Base-by-base conservation (phyloP, 2,113 vertebrate species). In the Vidua macroura region DNA sequence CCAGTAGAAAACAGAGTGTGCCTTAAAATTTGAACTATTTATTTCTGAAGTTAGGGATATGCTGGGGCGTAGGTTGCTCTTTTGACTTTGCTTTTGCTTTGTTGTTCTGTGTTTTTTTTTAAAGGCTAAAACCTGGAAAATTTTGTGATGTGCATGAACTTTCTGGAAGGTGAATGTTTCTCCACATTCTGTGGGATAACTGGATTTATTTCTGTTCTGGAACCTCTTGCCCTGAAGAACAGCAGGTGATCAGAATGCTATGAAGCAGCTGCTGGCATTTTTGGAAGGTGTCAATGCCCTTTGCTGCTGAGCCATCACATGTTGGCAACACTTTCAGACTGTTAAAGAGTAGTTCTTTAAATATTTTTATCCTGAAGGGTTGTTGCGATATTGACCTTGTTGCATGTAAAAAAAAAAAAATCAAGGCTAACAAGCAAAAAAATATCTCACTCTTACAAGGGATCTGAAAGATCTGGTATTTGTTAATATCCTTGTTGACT, bases 31-130 rank as follows among this genome's bases (percentile, higher is more conserved):
- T 35, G 17, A 73, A 30, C 27, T 46, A 19, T 31, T 53, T 60
- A 2, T 52, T 72, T 81, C 27, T 64, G 17, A 62, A 43, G 1
- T 44, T 67, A 77, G 9, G 15, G 25, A 28, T 56, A 28, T n/a
- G 2, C 4, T 21, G 2, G 33, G 37, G 8, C 1, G 3, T 39
- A 3, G 5, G 23, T 25, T 23, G 7, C 3, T 41, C 13, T 10
- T 53, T 7, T 43, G 7, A 1, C 18, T 81, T 73, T 28, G 2
- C 11, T 43, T 44, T 24, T 24, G 3, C 15, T 48, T 48, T 28
- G 3, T 41, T 60, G 8, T 25, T 39, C 9, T 11, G 5, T 48
- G 14, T 4, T 25, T 25, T 31, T 28, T 28, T 64, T 46, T 7
- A 3, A 9, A 55, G 2, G 4, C 4, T 51, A 58, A 85, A 72